Evolutionary conservation across 2,113 vertebrate species (phyloP).

Genomic region (Microcebus tavaratra): DNA sequence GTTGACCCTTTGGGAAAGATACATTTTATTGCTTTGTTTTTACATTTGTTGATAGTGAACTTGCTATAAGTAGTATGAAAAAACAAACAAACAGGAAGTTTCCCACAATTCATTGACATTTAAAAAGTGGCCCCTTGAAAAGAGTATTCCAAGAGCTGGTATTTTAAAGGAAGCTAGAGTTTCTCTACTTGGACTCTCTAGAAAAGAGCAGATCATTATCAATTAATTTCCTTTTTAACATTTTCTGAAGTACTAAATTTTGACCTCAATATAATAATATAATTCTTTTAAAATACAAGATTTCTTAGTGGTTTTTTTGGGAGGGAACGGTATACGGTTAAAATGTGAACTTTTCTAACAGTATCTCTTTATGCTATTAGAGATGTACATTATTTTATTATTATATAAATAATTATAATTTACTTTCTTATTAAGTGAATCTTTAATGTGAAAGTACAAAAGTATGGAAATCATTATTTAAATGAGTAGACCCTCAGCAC

Average conservation of each 20-base stretch:
- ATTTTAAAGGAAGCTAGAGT: not conserved
- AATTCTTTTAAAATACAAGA: constrained; percentile 14
- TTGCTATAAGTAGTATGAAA: not conserved
- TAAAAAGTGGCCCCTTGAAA: not conserved
- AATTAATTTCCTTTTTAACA: not conserved
- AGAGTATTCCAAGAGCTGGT: not conserved
- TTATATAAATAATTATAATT: not conserved
- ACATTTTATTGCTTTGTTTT: not conserved
- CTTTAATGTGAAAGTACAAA: not conserved
- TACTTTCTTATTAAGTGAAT: not conserved
- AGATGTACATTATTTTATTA: constrained; percentile 48
- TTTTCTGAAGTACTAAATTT: constrained; percentile 60
- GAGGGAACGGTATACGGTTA: not conserved
- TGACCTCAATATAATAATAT: not conserved
- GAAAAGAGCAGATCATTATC: not conserved
- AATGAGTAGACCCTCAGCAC: not conserved
- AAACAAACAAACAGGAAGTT: not conserved
- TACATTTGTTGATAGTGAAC: not conserved
- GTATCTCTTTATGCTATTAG: constrained; percentile 48
- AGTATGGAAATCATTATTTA: constrained; percentile 7
- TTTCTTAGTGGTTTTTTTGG: not conserved
- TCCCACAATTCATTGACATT: not conserved
- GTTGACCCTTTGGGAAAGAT: not conserved
- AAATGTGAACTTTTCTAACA: constrained; percentile 66
- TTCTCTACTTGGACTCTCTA: not conserved